phyloP scores from a whole-genome alignment of 2,113 vertebrate species.

The Larimichthys crocea region DNA sequence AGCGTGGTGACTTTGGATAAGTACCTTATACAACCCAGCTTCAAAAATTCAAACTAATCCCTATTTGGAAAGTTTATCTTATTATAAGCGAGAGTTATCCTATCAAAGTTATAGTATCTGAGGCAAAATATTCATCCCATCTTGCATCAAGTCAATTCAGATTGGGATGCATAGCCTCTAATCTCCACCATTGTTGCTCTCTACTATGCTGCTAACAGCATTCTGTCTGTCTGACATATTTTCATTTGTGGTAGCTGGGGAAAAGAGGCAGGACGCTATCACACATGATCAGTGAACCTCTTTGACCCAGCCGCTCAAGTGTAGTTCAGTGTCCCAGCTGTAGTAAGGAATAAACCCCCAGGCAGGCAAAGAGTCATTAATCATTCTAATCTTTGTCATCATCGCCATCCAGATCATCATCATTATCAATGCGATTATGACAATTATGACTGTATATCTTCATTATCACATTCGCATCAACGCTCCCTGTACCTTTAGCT shows the following conservation, averaged over 20 bases:
- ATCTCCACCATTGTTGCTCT: constrained; percentile 31
- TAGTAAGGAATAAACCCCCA: constrained; percentile 19
- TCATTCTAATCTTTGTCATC: constrained; percentile 53
- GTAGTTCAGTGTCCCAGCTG: constrained; percentile 30
- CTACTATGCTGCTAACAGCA: constrained; percentile 60
- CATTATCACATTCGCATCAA: constrained; percentile 36
- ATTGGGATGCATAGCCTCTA: constrained; percentile 32
- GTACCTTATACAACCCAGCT: too few relatives aligned
- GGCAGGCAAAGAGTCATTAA: constrained; percentile 32
- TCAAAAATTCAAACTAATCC: too few relatives aligned
- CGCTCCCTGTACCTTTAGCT: constrained; percentile 23
- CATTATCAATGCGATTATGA: constrained; percentile 41
- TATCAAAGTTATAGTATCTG: background rate
- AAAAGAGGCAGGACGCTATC: constrained; percentile 46
- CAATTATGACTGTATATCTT: constrained; percentile 53
- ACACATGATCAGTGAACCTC: constrained; percentile 61
- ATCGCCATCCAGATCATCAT: constrained; percentile 40
- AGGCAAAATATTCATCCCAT: constrained; percentile 11
- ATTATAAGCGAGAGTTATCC: background rate
- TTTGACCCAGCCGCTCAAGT: constrained; percentile 41
- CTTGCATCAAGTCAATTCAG: constrained; percentile 20
- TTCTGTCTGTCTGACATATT: constrained; percentile 61
- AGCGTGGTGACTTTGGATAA: too few relatives aligned
- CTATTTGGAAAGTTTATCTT: background rate
- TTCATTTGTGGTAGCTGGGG: constrained; percentile 39